Evolutionary conservation across 2,113 vertebrate species (phyloP).

Genomic region (Notothenia coriiceps): DNA sequence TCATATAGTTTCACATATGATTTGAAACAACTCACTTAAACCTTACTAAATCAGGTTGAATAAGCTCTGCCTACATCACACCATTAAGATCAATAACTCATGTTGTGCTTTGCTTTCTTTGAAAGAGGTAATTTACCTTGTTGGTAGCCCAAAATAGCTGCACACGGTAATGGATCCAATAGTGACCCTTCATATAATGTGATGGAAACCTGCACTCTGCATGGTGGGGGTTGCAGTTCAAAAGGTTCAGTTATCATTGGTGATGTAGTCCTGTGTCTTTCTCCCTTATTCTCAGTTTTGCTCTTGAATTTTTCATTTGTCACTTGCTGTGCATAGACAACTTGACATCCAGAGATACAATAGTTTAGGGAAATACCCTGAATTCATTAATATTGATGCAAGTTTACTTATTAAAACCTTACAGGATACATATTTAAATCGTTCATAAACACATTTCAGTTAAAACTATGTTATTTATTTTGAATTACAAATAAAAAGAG

Average conservation of each 20-base stretch:
- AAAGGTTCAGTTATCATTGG: conserved; percentile 7
- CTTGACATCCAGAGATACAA: no score
- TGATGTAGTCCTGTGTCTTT: not conserved
- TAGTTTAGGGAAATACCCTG: not conserved
- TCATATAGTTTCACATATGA: not conserved
- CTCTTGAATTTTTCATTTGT: not conserved
- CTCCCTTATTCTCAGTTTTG: not conserved
- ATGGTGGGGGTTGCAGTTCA: not conserved
- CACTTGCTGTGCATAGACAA: not conserved
- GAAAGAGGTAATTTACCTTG: conserved; percentile 10
- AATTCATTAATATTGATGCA: not conserved
- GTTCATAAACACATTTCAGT: not conserved
- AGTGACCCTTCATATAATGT: conserved; percentile 29
- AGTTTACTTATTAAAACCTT: not conserved
- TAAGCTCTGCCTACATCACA: not conserved
- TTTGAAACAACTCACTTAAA: conserved; percentile 3
- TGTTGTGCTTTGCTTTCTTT: not conserved
- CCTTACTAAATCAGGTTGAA: not conserved
- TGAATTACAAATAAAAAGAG: not conserved
- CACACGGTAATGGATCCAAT: conserved; percentile 17
- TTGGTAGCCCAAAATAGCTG: conserved; percentile 3
- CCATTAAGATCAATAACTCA: not conserved
- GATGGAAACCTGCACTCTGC: not conserved
- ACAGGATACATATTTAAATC: not conserved
- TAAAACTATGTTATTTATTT: not conserved